phyloP scores from a whole-genome alignment of 2,113 vertebrate species.

The Salminus brasiliensis region DNA sequence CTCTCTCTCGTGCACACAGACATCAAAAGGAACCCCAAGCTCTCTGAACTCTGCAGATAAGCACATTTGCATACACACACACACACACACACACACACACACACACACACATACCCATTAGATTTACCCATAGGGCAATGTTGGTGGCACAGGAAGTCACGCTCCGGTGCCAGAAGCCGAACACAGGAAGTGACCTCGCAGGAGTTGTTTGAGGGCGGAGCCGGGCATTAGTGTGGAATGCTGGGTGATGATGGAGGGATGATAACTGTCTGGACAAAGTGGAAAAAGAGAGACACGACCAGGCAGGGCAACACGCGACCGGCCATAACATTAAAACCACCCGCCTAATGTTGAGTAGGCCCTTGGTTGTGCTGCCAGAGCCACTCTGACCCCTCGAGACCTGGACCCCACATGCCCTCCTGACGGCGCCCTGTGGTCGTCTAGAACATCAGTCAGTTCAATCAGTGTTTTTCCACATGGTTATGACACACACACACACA shows the following conservation, averaged over 20 bases:
- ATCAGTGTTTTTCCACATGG: too few relatives aligned
- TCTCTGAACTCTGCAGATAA: conserved; percentile 17
- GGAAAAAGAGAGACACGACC: not conserved
- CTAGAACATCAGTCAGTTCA: too few relatives aligned
- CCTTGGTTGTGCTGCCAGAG: too few relatives aligned
- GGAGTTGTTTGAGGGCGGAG: not conserved
- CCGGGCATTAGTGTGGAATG: not conserved
- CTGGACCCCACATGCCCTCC: too few relatives aligned
- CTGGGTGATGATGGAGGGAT: not conserved
- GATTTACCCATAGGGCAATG: not conserved
- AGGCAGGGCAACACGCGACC: too few relatives aligned
- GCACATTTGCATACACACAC: not conserved
- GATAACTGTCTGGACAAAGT: not conserved
- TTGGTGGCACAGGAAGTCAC: not conserved
- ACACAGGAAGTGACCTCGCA: conserved; percentile 14
- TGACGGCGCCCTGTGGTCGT: too few relatives aligned
- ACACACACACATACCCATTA: not conserved
- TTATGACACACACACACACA: too few relatives aligned
- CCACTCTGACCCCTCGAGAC: too few relatives aligned
- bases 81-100: conserved; percentile 17
- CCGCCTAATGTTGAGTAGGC: too few relatives aligned
- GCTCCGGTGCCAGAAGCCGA: not conserved
- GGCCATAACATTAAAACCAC: too few relatives aligned
- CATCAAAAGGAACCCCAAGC: not conserved
- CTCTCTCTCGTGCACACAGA: not conserved